Evolutionary conservation across 2,113 vertebrate species (phyloP).

Genomic region (Ceyx melanurus): DNA sequence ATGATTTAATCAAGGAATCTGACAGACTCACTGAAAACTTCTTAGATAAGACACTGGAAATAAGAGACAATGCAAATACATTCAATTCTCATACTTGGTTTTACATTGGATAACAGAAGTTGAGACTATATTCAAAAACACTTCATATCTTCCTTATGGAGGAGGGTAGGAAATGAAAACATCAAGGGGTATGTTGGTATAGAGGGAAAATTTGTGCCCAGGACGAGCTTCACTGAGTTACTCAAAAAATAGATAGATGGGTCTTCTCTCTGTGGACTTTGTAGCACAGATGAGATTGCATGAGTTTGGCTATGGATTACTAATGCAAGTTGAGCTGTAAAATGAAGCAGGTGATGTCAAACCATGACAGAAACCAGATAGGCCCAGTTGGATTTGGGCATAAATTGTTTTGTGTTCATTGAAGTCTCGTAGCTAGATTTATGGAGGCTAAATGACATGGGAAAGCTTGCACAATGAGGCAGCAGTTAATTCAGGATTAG

Average conservation of each 20-base stretch:
- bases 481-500: constrained; percentile 49
- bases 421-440: constrained; percentile 57
- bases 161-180: not conserved
- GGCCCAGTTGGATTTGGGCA: constrained; percentile 52
- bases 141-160: not conserved
- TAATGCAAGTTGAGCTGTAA: constrained; percentile 43
- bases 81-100: not conserved
- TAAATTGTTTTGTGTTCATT: constrained; percentile 60
- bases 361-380: constrained; percentile 71
- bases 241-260: not conserved
- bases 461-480: constrained; percentile 52
- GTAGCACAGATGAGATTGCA: constrained; percentile 8
- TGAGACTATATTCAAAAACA: not conserved
- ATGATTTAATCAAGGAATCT: constrained; percentile 73
- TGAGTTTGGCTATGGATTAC: constrained; percentile 20
- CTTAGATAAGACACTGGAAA: constrained; percentile 61
- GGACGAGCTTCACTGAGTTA: not conserved
- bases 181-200: not conserved
- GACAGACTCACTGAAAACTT: constrained; percentile 62
- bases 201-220: not conserved
- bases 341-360: constrained; percentile 63
- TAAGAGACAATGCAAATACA: constrained; percentile 64
- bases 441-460: constrained; percentile 56
- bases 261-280: not conserved
- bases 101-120: not conserved